Evolutionary conservation across 2,888 invertebrate genomes (phyloP).

Genomic region (Drosophila acutilabella): DNA sequence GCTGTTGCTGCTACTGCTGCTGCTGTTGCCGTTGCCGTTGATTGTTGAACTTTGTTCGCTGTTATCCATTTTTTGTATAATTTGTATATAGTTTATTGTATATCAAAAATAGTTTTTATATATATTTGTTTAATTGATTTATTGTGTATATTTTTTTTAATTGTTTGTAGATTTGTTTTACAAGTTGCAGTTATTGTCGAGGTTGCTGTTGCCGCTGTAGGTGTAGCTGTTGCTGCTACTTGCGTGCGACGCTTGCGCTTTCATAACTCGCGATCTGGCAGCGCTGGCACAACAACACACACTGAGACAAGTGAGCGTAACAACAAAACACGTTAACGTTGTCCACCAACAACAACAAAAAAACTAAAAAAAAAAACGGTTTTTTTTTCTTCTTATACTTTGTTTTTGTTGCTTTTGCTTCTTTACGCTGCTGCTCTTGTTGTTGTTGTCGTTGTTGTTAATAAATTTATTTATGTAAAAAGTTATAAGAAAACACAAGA

Average conservation of each 20-base stretch:
- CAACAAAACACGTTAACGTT: conserved; percentile 60
- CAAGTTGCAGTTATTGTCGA: conserved; percentile 24
- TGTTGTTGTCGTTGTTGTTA: conserved; percentile 16
- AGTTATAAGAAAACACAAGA: conserved; percentile 14
- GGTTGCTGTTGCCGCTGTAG: conserved; percentile 25
- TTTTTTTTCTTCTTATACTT: conserved; percentile 15
- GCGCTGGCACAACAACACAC: conserved; percentile 55
- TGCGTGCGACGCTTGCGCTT: conserved; percentile 75
- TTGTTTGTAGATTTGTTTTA: conserved; percentile 19
- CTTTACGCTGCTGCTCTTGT: conserved; percentile 1
- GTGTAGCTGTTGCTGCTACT: conserved; percentile 35
- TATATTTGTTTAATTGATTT: conserved; percentile 1
- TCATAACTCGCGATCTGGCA: conserved; percentile 79
- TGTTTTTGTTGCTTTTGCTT: conserved; percentile 12
- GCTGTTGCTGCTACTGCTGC: conserved; percentile 19
- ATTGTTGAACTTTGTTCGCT: conserved; percentile 52
- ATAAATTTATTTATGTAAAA: conserved; percentile 20
- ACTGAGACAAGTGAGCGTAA: conserved; percentile 33
- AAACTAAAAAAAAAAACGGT: conserved; percentile 29
- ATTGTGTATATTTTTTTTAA: conserved; percentile 18
- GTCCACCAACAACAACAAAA: conserved; percentile 15
- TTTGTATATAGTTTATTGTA: conserved; percentile 36
- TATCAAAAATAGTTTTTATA: conserved; percentile 55
- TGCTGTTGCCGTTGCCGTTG: conserved; percentile 29
- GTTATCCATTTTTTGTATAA: conserved; percentile 52